Conservation (phyloP, 2,113 vertebrate genomes). For the Sorex araneus region DNA sequence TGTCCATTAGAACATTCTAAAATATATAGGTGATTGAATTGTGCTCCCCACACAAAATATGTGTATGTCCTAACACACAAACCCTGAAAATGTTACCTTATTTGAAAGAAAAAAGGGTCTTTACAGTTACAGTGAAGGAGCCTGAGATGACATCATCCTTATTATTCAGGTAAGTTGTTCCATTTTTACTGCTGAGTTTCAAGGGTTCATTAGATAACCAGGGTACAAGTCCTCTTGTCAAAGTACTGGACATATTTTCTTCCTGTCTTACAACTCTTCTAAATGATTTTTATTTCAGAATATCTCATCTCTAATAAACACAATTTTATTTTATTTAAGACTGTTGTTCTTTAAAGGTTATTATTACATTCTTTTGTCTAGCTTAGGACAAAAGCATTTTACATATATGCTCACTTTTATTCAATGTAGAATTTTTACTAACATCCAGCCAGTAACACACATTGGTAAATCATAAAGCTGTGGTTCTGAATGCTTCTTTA, state of each 20-base stretch:
- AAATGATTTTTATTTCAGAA: constrained; percentile 52
- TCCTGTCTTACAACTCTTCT: constrained; percentile 11
- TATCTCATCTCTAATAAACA: constrained; percentile 12
- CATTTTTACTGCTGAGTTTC: constrained; percentile 41
- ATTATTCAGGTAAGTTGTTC: constrained; percentile 20
- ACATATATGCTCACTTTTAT: neutral
- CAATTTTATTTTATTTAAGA: constrained; percentile 22
- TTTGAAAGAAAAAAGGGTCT: neutral
- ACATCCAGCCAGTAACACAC: neutral
- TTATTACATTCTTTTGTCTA: neutral
- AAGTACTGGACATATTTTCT: constrained; percentile 41
- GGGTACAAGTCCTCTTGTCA: neutral
- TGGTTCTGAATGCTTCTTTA: constrained; percentile 27
- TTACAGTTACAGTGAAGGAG: too few relatives aligned
- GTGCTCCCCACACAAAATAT: neutral
- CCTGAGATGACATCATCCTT: too few relatives aligned
- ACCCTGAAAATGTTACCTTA: neutral
- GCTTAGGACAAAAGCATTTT: neutral
- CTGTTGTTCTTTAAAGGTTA: constrained; percentile 9
- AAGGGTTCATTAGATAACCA: constrained; percentile 33
- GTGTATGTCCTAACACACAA: neutral
- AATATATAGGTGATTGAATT: neutral
- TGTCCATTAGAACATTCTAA: neutral
- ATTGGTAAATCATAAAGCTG: neutral
- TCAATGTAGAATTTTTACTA: neutral